Percentiles rank a stretch among this genome's conserved stretches.
These are phyloP conservation scores for Leptogaster cylindrica DNA, from an alignment of 2,888 invertebrate species.

Conservation along the genomic window DNA sequence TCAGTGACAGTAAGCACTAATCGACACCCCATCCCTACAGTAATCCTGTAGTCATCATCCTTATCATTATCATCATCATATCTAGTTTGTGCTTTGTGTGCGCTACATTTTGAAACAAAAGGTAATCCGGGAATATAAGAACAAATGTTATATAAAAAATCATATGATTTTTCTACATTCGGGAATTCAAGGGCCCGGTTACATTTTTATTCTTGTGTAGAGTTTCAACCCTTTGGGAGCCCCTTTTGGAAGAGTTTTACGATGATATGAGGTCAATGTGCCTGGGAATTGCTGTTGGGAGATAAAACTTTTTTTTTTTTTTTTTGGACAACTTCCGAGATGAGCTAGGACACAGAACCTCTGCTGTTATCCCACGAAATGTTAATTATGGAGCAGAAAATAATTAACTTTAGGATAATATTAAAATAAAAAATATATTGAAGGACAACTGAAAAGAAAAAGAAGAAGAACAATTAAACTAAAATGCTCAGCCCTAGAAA, in stretches of 20 bases:
- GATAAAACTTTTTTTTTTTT: neutral
- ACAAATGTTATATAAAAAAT: slow-evolving; percentile 27
- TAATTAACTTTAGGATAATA: too few relatives aligned
- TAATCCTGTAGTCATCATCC: neutral
- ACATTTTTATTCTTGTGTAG: slow-evolving; percentile 27
- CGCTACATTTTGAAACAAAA: slow-evolving; percentile 19
- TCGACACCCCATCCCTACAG: slow-evolving; percentile 28
- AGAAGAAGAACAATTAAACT: too few relatives aligned
- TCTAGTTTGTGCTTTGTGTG: slow-evolving; percentile 23
- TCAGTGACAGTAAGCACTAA: slow-evolving; percentile 17
- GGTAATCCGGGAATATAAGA: neutral
- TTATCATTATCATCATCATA: slow-evolving; percentile 24
- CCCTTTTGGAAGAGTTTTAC: neutral
- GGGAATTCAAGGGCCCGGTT: neutral
- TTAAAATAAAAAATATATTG: too few relatives aligned
- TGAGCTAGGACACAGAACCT: too few relatives aligned
- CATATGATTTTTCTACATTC: slow-evolving; percentile 10
- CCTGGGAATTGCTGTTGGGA: neutral
- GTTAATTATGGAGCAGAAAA: too few relatives aligned
- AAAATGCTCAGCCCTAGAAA: too few relatives aligned
- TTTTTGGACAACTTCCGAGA: too few relatives aligned
- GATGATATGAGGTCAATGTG: slow-evolving; percentile 9
- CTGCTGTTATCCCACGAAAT: too few relatives aligned
- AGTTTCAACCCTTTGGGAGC: neutral
- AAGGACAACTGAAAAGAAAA: too few relatives aligned